Evolutionary conservation across 2,888 invertebrate species (phyloP).

Genomic region (Halictus ligatus): DNA sequence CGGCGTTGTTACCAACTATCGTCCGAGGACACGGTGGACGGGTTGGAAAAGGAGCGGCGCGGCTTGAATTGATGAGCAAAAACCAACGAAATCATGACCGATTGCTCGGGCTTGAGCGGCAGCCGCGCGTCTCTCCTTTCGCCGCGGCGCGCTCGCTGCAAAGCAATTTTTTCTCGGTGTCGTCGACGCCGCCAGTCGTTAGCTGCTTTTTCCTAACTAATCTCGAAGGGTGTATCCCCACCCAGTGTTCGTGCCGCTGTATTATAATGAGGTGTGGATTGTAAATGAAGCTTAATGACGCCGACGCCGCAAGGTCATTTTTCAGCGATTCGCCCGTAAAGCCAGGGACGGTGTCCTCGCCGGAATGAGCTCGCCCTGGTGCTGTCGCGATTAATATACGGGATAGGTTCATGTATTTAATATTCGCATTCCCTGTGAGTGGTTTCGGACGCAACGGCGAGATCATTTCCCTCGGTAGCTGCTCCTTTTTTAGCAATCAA

Average conservation of each 20-base stretch:
- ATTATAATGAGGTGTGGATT: conserved; percentile 82
- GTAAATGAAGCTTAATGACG: conserved; percentile 82
- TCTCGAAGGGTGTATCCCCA: conserved; percentile 71
- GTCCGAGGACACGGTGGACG: conserved; percentile 40
- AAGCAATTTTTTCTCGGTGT: conserved; percentile 74
- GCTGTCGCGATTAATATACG: conserved; percentile 52
- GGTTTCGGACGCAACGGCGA: neutral
- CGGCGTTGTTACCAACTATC: conserved; percentile 58
- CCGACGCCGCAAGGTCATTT: conserved; percentile 75
- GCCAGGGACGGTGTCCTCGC: conserved; percentile 40
- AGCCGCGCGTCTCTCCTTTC: conserved; percentile 63
- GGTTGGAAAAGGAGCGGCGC: conserved; percentile 57
- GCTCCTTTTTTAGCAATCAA: neutral
- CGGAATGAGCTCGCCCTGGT: conserved; percentile 33
- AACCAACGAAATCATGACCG: conserved; percentile 78
- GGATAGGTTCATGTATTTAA: conserved; percentile 51
- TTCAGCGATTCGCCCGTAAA: conserved; percentile 73
- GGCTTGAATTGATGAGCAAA: conserved; percentile 79
- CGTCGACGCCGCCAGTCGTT: conserved; percentile 77
- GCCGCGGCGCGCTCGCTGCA: conserved; percentile 61
- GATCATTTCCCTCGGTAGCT: neutral
- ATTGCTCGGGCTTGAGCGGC: conserved; percentile 67
- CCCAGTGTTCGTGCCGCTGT: conserved; percentile 66
- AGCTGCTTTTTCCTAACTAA: conserved; percentile 79
- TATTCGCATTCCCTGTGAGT: neutral